phyloP scores from a whole-genome alignment of 2,797 vertebrate species.

The Phataginus tetradactyla region DNA sequence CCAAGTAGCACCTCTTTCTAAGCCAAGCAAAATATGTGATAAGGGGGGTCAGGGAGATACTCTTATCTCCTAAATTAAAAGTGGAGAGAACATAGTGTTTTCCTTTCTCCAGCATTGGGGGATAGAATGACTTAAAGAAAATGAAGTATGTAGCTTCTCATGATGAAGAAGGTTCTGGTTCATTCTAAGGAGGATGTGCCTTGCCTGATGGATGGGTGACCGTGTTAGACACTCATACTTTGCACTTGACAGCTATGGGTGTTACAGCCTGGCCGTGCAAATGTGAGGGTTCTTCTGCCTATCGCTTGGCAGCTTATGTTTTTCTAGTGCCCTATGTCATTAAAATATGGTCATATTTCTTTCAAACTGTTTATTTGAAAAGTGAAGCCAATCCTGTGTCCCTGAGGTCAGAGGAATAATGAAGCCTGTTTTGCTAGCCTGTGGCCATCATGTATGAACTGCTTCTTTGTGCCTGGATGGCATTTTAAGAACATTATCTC shows the following conservation, averaged over 20 bases:
- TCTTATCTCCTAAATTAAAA: background rate
- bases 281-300: background rate
- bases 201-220: background rate
- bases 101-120: background rate
- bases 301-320: background rate
- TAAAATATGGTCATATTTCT: background rate
- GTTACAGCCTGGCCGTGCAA: background rate
- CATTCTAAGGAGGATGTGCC: background rate
- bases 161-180: background rate
- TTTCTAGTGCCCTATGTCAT: background rate
- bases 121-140: background rate
- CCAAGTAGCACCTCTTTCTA: background rate
- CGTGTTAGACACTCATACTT: background rate
- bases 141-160: accelerated
- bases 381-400: background rate
- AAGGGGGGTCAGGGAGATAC: background rate
- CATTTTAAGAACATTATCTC: background rate
- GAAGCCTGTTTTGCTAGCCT: background rate
- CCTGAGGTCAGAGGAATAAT: background rate
- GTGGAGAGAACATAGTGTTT: background rate
- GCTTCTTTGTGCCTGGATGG: background rate
- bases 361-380: background rate
- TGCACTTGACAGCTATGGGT: background rate
- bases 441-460: background rate
- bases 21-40: background rate